These are phyloP conservation scores for Drosophila ogumai DNA, from an alignment of 1,140 invertebrate genomes.

Conservation along the genomic window DNA sequence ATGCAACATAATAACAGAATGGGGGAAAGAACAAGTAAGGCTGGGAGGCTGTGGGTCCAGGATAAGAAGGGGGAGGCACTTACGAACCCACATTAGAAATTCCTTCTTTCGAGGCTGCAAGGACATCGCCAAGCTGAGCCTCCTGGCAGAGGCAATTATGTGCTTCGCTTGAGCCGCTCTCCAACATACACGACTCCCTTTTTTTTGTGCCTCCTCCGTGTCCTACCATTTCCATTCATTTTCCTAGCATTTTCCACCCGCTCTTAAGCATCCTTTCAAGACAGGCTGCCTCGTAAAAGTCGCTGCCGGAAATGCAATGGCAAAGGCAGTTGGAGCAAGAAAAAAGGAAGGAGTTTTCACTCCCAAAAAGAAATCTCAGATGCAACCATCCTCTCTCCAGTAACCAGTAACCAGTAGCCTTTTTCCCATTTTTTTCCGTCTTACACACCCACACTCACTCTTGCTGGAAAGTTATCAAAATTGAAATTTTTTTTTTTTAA, in stretches of 20 bases:
- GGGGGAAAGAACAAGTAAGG: constrained; percentile 10
- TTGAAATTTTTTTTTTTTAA: constrained; percentile 69
- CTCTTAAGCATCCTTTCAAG: constrained; percentile 53
- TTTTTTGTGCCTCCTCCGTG: not conserved
- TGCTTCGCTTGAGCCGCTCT: constrained; percentile 76
- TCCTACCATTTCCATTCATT: constrained; percentile 7
- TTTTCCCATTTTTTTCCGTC: constrained; percentile 1
- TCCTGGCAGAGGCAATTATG: constrained; percentile 76
- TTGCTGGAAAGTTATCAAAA: constrained; percentile 72
- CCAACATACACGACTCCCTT: constrained; percentile 40
- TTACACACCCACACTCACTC: constrained; percentile 6
- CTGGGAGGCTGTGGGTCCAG: constrained; percentile 10
- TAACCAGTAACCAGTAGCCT: constrained; percentile 4
- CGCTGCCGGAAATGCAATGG: constrained; percentile 72
- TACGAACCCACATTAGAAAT: constrained; percentile 81
- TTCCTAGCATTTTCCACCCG: constrained; percentile 5
- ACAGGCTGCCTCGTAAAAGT: constrained; percentile 68
- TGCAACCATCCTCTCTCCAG: not conserved
- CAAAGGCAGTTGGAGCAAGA: constrained; percentile 32
- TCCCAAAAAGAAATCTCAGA: constrained; percentile 64
- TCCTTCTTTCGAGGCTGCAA: constrained; percentile 61
- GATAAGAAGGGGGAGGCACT: constrained; percentile 51
- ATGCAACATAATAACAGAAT: constrained; percentile 75
- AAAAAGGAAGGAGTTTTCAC: not conserved
- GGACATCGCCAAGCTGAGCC: constrained; percentile 43